phyloP scores from a whole-genome alignment of 1,140 invertebrate species.

The Anagrus nilaparvatae region DNA sequence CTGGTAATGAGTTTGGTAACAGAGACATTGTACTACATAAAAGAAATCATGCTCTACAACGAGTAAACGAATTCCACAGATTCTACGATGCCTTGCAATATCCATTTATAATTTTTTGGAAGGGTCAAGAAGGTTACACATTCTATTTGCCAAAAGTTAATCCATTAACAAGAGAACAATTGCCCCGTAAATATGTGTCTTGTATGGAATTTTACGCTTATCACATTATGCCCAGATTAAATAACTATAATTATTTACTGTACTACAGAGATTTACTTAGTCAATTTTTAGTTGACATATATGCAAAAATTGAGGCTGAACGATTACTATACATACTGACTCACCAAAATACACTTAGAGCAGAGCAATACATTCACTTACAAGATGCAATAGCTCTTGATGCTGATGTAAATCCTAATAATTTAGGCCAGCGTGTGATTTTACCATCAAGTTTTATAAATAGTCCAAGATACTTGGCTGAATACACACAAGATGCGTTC shows the following conservation, averaged over 20 bases:
- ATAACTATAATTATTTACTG: conserved; percentile 12
- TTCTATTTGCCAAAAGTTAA: conserved; percentile 1
- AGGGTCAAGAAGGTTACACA: not conserved
- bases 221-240: conserved; percentile 26
- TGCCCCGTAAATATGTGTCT: conserved; percentile 27
- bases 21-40: conserved; percentile 37
- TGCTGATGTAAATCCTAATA: conserved; percentile 16
- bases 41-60: conserved; percentile 28
- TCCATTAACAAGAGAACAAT: no score
- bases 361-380: conserved; percentile 38
- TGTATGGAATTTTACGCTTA: conserved; percentile 33
- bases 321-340: conserved; percentile 31
- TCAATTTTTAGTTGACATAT: conserved; percentile 41
- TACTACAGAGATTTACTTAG: conserved; percentile 18
- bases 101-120: not conserved
- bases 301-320: conserved; percentile 42
- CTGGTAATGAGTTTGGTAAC: conserved; percentile 18
- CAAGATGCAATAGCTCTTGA: conserved; percentile 10
- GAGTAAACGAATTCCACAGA: conserved; percentile 13
- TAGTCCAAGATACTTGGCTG: conserved; percentile 32
- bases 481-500: no score
- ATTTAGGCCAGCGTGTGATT: conserved; percentile 32
- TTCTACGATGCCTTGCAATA: not conserved
- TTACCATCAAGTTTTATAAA: conserved; percentile 35
- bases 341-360: conserved; percentile 40